Evolutionary conservation across 2,797 vertebrate species (phyloP).

Genomic region (Thamnophis elegans): DNA sequence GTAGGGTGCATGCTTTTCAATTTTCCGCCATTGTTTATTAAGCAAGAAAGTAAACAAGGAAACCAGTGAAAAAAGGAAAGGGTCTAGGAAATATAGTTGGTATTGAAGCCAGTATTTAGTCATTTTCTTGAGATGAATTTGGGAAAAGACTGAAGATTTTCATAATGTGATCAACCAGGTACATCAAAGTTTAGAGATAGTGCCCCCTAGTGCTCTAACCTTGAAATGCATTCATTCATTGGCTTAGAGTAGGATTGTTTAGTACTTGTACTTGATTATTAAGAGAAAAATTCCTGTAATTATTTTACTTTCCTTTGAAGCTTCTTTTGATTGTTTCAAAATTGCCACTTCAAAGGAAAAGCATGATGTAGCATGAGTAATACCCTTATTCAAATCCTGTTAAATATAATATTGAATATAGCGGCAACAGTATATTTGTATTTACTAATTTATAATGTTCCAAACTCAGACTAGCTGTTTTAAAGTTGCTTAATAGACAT

Average conservation of each 20-base stretch:
- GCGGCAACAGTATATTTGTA: not conserved
- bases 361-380: not conserved
- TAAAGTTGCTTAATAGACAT: not conserved
- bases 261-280: not conserved
- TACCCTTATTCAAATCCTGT: not conserved
- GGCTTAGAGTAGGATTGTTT: not conserved
- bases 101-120: not conserved
- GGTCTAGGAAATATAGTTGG: not conserved
- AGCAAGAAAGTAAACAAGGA: not conserved
- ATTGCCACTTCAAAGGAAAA: not conserved
- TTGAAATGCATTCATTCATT: not conserved
- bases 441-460: not conserved
- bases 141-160: not conserved
- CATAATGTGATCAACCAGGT: not conserved
- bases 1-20: not conserved
- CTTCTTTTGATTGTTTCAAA: not conserved
- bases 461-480: not conserved
- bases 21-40: not conserved
- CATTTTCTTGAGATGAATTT: not conserved
- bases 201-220: not conserved
- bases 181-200: not conserved
- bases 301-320: not conserved
- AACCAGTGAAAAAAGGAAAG: not conserved
- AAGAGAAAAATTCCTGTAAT: not conserved
- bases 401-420: not conserved